Evolutionary conservation across 2,888 invertebrate genomes (phyloP).

Genomic region (Poecilobothrus nobilitatus): DNA sequence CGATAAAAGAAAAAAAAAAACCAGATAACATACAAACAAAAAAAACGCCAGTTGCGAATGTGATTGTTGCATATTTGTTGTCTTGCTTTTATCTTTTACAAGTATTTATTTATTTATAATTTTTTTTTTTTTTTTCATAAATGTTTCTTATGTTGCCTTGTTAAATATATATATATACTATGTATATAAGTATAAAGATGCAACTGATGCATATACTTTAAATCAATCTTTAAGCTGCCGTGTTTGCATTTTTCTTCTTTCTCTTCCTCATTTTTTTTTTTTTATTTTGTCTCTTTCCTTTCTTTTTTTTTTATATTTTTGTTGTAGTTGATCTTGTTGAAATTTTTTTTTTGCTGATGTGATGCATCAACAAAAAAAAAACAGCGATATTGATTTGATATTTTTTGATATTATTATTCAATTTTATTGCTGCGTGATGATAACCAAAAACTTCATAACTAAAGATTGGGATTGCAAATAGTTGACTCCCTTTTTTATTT

Average conservation of each 20-base stretch:
- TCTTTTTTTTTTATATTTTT: not conserved
- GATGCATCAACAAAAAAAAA: not conserved
- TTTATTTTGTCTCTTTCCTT: not conserved
- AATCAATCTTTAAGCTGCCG: not conserved
- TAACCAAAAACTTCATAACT: not conserved
- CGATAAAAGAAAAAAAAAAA: not conserved
- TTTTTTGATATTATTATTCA: not conserved
- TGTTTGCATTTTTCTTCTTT: not conserved
- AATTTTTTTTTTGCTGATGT: not conserved
- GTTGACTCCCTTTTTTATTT: not conserved
- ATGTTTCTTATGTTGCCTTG: not conserved
- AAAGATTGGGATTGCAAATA: not conserved
- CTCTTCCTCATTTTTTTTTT: not conserved
- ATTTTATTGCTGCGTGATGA: not conserved
- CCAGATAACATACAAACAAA: not conserved
- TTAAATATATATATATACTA: no score
- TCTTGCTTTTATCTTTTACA: no score
- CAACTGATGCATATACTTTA: no score
- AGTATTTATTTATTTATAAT: no score
- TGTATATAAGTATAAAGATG: no score
- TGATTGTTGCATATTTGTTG: not conserved
- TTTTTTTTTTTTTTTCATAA: no score
- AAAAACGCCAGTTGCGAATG: not conserved
- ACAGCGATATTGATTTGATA: not conserved
- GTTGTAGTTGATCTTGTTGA: not conserved